These are phyloP conservation scores for Camponotus floridanus DNA, from an alignment of 1,140 invertebrate genomes.

Conservation along the genomic window DNA sequence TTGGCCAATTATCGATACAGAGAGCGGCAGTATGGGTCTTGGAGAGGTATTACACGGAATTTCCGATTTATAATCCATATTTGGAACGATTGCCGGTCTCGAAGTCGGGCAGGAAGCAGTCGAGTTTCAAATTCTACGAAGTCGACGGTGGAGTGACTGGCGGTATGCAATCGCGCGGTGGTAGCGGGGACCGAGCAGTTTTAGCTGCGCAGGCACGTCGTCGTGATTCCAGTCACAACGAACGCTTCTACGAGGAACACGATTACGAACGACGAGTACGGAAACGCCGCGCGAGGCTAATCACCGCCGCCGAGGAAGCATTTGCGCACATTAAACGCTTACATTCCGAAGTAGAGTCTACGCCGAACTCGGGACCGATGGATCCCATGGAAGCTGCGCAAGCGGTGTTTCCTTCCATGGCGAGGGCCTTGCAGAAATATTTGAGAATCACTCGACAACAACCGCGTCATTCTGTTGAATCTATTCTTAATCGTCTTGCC, in stretches of 20 bases:
- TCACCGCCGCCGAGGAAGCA: conserved; percentile 98
- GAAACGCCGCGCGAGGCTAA: conserved; percentile 95
- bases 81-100: conserved; percentile 95
- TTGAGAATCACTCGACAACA: conserved; percentile 97
- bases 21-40: conserved; percentile 97
- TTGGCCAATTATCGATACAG: conserved; percentile 98
- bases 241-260: conserved; percentile 98
- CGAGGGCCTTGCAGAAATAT: conserved; percentile 98
- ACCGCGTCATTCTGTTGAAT: conserved; percentile 97
- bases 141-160: conserved; percentile 94
- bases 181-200: conserved; percentile 88
- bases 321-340: conserved; percentile 97
- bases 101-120: conserved; percentile 92
- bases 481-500: conserved; percentile 95
- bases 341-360: conserved; percentile 88
- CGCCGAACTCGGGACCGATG: conserved; percentile 89
- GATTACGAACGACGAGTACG: conserved; percentile 97
- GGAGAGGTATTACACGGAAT: conserved; percentile 98
- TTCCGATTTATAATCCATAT: conserved; percentile 98
- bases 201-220: conserved; percentile 91
- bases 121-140: conserved; percentile 98
- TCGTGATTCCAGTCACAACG: conserved; percentile 96
- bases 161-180: conserved; percentile 89
- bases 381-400: conserved; percentile 98
- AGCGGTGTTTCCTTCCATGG: conserved; percentile 98